These are phyloP conservation scores for Knipowitschia caucasica DNA, from an alignment of 2,797 vertebrate species.

Conservation along the genomic window DNA sequence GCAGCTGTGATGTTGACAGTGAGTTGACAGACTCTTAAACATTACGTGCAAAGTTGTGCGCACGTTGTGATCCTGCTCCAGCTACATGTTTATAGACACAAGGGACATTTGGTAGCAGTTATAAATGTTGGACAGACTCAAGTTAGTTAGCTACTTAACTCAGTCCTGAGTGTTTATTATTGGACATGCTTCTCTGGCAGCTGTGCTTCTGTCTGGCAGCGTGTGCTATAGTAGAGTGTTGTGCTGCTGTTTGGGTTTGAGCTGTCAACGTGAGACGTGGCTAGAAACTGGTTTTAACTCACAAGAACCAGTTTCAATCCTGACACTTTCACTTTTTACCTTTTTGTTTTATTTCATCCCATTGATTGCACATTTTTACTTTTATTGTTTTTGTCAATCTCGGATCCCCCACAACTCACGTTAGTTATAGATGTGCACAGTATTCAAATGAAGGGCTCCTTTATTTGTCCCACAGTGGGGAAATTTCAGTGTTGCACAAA, in stretches of 20 bases:
- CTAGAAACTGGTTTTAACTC: no score
- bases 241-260: neutral
- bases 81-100: no score
- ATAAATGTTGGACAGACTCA: neutral
- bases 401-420: no score
- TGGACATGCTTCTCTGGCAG: neutral
- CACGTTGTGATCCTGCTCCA: neutral
- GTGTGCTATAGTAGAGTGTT: neutral
- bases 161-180: neutral
- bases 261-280: neutral
- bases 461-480: no score
- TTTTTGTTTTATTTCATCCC: no score
- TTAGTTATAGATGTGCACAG: no score
- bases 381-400: no score
- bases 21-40: neutral
- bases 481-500: conserved; percentile 2
- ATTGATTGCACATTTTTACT: no score
- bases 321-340: no score
- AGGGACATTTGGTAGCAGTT: neutral
- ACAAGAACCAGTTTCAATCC: no score
- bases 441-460: no score
- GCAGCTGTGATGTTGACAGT: neutral
- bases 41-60: neutral
- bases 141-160: neutral
- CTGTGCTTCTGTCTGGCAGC: neutral